phyloP scores from a whole-genome alignment of 2,888 invertebrate genomes.

The Suillia variegata region DNA sequence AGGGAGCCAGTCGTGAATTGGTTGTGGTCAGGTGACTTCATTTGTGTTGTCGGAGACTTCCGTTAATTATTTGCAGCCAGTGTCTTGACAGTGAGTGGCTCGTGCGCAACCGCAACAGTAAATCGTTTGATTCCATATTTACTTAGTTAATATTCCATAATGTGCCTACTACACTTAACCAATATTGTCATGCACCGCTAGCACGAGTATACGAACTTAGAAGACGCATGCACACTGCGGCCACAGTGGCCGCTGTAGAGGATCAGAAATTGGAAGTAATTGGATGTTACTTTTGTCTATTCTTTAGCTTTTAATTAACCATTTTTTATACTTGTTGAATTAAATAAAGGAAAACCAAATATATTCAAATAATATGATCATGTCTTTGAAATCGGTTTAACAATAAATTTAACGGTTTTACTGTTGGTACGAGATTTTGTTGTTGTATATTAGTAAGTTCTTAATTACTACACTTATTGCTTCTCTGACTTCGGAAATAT shows the following conservation, averaged over 20 bases:
- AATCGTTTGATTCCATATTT: too few species aligned
- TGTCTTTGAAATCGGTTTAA: too few species aligned
- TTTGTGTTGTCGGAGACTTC: conserved; percentile 22
- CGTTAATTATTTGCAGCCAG: conserved; percentile 8
- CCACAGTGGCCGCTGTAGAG: too few species aligned
- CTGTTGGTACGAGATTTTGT: conserved; percentile 1
- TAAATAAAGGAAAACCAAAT: too few species aligned
- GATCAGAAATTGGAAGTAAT: too few species aligned
- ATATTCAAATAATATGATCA: too few species aligned
- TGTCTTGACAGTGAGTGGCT: background rate
- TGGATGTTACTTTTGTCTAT: too few species aligned
- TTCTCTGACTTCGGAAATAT: too few species aligned
- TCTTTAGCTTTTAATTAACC: too few species aligned
- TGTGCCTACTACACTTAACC: background rate
- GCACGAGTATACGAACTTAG: background rate
- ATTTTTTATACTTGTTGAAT: too few species aligned
- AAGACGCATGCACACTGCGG: background rate
- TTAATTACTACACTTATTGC: too few species aligned
- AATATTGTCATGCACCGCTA: background rate
- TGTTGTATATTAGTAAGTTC: too few species aligned
- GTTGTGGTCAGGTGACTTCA: conserved; percentile 18
- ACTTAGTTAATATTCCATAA: background rate
- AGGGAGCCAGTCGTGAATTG: background rate
- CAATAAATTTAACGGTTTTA: conserved; percentile 6
- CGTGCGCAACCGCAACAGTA: background rate